Conservation (phyloP, 2,113 vertebrate species). For the Murina feae region DNA sequence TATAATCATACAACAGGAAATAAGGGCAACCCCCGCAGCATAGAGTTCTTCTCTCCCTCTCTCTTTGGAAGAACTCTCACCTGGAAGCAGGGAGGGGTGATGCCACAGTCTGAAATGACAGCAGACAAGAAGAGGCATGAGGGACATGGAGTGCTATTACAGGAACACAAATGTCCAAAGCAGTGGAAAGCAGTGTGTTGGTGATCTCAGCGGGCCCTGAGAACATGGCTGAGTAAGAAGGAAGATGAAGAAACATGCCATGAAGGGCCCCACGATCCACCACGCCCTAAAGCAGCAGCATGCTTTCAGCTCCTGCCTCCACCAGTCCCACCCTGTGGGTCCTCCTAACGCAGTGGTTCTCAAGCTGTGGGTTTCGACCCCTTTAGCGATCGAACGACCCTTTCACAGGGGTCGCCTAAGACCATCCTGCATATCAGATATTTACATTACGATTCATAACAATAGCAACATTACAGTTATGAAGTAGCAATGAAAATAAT, state of each 20-base stretch:
- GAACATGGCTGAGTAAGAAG: neutral
- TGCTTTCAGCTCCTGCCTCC: neutral
- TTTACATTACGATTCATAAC: no score
- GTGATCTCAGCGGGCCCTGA: no score
- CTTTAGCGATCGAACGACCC: no score
- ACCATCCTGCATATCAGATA: no score
- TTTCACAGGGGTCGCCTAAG: no score
- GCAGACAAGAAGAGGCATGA: neutral
- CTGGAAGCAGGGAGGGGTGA: neutral
- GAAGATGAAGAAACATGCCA: neutral
- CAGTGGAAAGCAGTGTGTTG: neutral
- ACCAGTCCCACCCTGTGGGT: rapidly evolving
- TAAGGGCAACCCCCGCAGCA: neutral
- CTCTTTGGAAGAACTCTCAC: neutral
- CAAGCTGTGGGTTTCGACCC: no score
- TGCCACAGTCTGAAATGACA: neutral
- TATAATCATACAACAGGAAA: neutral
- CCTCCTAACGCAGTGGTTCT: no score
- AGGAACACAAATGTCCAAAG: neutral
- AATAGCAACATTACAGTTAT: no score
- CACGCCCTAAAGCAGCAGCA: neutral
- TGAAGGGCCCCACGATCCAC: rapidly evolving
- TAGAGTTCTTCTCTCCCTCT: neutral
- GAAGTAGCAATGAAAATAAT: no score
- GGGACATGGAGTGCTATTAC: neutral